Conservation (phyloP, 2,888 invertebrate genomes). For the Catotricha subobsoleta region DNA sequence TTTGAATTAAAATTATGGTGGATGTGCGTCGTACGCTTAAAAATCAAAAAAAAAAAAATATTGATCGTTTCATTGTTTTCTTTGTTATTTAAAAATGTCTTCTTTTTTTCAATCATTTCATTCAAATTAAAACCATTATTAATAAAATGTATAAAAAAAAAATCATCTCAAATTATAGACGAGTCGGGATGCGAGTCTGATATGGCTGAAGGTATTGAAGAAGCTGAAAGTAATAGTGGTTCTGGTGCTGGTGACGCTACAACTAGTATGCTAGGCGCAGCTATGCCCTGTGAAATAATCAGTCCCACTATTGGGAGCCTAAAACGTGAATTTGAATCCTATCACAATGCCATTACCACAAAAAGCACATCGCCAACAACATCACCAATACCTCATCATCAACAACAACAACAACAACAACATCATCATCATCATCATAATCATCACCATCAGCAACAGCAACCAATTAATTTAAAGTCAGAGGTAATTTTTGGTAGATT, state of each 20-base stretch:
- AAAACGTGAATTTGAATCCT: constrained; percentile 26
- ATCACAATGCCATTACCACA: constrained; percentile 3
- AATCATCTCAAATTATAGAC: constrained; percentile 37
- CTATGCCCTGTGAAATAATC: constrained; percentile 29
- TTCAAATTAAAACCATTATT: no score
- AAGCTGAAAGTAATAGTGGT: constrained; percentile 25
- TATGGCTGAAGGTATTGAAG: constrained; percentile 54
- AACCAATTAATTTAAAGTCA: constrained; percentile 18
- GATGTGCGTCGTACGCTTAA: no score
- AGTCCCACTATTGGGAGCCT: constrained; percentile 24
- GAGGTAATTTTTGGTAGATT: constrained; percentile 18
- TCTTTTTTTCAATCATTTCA: no score
- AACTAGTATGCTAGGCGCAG: constrained; percentile 27
- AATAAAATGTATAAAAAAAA: no score
- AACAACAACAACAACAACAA: constrained; percentile 15
- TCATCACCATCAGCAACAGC: constrained; percentile 13
- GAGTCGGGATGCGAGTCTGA: constrained; percentile 49
- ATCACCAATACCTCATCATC: constrained; percentile 1
- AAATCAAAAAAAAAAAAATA: neutral
- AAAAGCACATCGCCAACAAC: constrained; percentile 1
- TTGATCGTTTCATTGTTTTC: neutral
- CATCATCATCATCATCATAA: constrained; percentile 6
- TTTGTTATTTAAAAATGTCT: neutral
- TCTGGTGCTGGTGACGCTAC: constrained; percentile 15
- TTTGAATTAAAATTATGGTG: no score